A percentile compares a stretch with the other conserved stretches of the same genome.
These are phyloP conservation scores for Macrosiphum euphorbiae DNA, from an alignment of 2,888 invertebrate genomes.

Conservation along the genomic window DNA sequence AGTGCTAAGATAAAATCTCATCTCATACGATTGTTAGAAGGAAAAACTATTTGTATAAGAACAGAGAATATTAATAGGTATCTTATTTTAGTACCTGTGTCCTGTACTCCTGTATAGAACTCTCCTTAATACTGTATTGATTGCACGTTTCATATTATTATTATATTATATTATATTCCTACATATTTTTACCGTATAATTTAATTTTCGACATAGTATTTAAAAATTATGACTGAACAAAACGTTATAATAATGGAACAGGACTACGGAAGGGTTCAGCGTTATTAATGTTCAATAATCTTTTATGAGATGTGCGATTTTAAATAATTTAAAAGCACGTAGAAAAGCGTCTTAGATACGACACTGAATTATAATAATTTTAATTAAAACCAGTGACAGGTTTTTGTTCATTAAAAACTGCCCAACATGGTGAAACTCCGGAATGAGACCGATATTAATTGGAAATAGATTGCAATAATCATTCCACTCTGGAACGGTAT, in stretches of 20 bases:
- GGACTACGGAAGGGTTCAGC: background rate
- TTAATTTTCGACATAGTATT: background rate
- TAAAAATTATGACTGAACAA: background rate
- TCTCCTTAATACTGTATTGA: background rate
- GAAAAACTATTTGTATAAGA: background rate
- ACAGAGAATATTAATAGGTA: background rate
- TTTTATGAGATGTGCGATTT: constrained; percentile 59
- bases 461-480: constrained; percentile 65
- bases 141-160: background rate
- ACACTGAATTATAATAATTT: constrained; percentile 65
- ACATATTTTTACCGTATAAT: background rate
- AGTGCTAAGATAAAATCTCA: background rate
- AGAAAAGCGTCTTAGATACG: constrained; percentile 53
- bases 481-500: constrained; percentile 54
- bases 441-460: constrained; percentile 65
- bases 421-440: constrained; percentile 45
- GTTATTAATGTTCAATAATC: constrained; percentile 58
- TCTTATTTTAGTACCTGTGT: background rate
- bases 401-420: constrained; percentile 64
- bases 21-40: background rate
- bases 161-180: background rate
- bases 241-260: background rate
- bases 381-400: constrained; percentile 63
- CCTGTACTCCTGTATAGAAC: too few relatives aligned
- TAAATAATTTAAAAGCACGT: constrained; percentile 60